Conservation (phyloP, 2,113 vertebrate genomes). For the Vulpes vulpes region DNA sequence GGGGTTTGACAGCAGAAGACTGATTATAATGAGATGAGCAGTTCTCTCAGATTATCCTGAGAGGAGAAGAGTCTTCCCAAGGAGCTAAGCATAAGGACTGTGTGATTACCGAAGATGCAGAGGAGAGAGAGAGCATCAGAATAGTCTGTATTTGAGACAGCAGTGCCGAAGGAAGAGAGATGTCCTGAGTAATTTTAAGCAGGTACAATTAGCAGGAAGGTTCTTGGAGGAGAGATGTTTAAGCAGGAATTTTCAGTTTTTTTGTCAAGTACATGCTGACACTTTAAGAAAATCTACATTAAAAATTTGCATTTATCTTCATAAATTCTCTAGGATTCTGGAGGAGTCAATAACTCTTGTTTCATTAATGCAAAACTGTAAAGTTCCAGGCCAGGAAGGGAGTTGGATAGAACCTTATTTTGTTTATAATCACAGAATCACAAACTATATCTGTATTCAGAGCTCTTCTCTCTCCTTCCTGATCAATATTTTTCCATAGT, state of each 20-base stretch:
- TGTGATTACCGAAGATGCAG: neutral
- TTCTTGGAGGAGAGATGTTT: neutral
- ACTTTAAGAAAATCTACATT: neutral
- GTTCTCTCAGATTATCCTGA: neutral
- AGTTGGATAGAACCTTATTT: neutral
- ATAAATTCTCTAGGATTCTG: neutral
- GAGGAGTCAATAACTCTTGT: neutral
- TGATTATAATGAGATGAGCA: neutral
- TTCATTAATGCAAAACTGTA: neutral
- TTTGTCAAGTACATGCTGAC: neutral
- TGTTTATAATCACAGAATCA: neutral
- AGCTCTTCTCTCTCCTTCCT: neutral
- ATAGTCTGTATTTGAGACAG: neutral
- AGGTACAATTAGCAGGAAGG: neutral
- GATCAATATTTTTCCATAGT: neutral
- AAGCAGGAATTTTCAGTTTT: neutral
- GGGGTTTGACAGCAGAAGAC: neutral
- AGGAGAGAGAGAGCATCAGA: neutral
- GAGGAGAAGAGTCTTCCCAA: neutral
- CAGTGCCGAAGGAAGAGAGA: neutral
- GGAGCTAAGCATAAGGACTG: neutral
- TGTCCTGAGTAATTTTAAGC: neutral
- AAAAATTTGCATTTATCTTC: neutral
- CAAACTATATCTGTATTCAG: neutral
- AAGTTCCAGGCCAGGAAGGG: neutral